phyloP scores from a whole-genome alignment of 2,797 vertebrate species.

The Molossus molossus region DNA sequence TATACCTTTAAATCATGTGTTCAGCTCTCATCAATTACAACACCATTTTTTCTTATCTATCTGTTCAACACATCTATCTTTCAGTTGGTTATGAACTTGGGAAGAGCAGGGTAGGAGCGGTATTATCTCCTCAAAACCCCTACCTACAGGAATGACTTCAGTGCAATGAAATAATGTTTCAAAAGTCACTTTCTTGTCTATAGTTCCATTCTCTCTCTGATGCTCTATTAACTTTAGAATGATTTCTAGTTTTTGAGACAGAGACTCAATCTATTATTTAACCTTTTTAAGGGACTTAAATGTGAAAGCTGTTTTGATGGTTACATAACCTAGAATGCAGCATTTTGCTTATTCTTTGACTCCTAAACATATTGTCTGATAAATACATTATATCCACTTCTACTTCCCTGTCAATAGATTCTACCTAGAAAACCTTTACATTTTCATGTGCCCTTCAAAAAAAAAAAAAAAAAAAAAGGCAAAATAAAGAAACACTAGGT shows the following conservation, averaged over 20 bases:
- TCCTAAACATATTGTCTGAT: not conserved
- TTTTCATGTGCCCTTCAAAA: not conserved
- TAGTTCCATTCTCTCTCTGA: not conserved
- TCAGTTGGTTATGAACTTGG: not conserved
- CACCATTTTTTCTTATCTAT: not conserved
- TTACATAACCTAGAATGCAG: not conserved
- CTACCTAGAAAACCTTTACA: not conserved
- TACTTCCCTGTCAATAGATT: conserved; percentile 11
- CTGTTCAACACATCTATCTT: not conserved
- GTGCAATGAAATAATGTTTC: not conserved
- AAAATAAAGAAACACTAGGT: not conserved
- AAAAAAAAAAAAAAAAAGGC: not conserved
- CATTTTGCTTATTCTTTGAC: not conserved
- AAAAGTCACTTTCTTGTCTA: conserved; percentile 1
- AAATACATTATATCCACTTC: not conserved
- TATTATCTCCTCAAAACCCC: not conserved
- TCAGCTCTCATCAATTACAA: not conserved
- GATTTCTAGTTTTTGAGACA: conserved; percentile 21
- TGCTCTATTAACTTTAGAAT: not conserved
- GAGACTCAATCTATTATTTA: not conserved
- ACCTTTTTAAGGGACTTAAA: not conserved
- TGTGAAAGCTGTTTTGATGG: not conserved
- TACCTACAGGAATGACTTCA: not conserved
- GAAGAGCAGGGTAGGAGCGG: not conserved
- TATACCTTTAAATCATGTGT: not conserved